These are phyloP conservation scores for Zeuzera pyrina DNA, from an alignment of 2,888 invertebrate genomes.

Conservation along the genomic window DNA sequence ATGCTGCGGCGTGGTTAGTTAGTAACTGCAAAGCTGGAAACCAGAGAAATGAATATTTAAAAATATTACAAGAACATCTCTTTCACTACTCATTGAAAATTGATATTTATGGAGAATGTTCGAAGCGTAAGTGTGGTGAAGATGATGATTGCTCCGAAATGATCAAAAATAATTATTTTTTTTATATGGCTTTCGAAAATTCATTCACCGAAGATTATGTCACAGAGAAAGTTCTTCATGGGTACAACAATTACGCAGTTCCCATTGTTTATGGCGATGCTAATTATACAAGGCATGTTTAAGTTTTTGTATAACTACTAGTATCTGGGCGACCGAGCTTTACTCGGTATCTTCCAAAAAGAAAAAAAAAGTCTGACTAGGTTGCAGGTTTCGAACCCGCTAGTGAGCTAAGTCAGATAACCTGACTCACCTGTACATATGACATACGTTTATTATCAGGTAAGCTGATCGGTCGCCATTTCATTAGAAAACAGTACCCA, in stretches of 20 bases:
- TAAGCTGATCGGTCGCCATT: no score
- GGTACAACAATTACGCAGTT: constrained; percentile 73
- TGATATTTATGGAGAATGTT: constrained; percentile 36
- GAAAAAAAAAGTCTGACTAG: no score
- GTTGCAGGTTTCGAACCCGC: no score
- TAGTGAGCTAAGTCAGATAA: no score
- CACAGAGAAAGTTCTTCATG: constrained; percentile 42
- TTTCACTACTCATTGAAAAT: constrained; percentile 31
- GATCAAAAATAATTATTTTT: constrained; percentile 35
- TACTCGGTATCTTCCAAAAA: no score
- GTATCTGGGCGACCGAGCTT: not conserved
- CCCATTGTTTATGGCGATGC: constrained; percentile 79
- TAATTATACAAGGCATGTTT: constrained; percentile 64
- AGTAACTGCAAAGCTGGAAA: constrained; percentile 29
- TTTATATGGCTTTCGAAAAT: constrained; percentile 49
- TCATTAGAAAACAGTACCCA: no score
- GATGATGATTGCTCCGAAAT: constrained; percentile 23
- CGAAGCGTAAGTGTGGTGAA: constrained; percentile 22
- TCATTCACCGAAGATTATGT: constrained; percentile 42
- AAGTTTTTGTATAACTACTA: not conserved
- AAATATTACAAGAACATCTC: constrained; percentile 35
- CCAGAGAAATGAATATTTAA: constrained; percentile 29
- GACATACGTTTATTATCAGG: no score
- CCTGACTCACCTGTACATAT: no score
- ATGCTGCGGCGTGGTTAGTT: constrained; percentile 40